phyloP scores from a whole-genome alignment of 2,888 invertebrate genomes.

The Rhimphoctona megacephalus region DNA sequence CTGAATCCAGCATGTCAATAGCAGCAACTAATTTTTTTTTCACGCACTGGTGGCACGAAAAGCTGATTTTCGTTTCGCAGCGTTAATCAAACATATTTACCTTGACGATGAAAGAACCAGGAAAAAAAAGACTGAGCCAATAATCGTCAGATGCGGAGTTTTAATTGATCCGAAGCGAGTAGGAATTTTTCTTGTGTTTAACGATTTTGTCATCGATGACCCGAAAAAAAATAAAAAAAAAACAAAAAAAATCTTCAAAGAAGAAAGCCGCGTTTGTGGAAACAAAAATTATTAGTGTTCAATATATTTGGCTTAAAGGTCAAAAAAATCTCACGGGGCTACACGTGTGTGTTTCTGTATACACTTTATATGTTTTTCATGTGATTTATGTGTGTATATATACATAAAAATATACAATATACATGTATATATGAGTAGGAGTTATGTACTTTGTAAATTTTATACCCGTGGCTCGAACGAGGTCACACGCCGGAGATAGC shows the following conservation, averaged over 20 bases:
- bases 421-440: conserved; percentile 8
- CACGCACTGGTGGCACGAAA: no score
- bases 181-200: background rate
- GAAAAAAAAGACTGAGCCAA: no score
- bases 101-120: no score
- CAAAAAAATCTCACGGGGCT: background rate
- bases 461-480: conserved; percentile 73
- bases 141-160: no score
- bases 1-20: no score
- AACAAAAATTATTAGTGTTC: background rate
- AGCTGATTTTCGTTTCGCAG: no score
- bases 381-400: background rate
- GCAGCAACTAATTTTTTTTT: no score
- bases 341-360: background rate
- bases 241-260: no score
- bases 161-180: no score
- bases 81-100: no score
- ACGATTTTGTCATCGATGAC: background rate
- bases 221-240: background rate
- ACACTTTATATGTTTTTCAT: background rate
- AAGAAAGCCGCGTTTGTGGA: background rate
- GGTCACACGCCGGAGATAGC: conserved; percentile 79
- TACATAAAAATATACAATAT: background rate
- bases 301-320: background rate
- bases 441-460: conserved; percentile 45